Conservation (phyloP, 2,797 vertebrate genomes). For the Myoxocephalus aenaeus region DNA sequence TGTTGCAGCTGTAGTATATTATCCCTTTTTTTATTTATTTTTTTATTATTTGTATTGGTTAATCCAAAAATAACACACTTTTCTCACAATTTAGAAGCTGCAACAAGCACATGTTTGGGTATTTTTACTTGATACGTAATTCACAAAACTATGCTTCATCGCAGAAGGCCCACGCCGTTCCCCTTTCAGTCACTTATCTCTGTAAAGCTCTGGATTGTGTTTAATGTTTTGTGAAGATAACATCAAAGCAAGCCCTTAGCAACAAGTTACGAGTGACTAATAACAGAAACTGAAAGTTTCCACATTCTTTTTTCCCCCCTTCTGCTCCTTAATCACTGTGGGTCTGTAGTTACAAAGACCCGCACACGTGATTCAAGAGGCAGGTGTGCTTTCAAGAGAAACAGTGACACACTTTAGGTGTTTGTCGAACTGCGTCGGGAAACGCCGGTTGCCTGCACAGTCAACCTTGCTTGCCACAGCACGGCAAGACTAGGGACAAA, state of each 20-base stretch:
- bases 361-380: neutral
- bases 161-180: neutral
- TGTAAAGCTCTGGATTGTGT: constrained; percentile 9
- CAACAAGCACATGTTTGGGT: neutral
- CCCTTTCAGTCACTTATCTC: neutral
- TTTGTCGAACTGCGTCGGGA: constrained; percentile 17
- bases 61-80: neutral
- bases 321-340: neutral
- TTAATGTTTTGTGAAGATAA: constrained; percentile 14
- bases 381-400: constrained; percentile 31
- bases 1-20: too few relatives aligned
- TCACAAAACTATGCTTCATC: neutral
- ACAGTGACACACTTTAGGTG: constrained; percentile 19
- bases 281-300: constrained; percentile 18
- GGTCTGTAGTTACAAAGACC: neutral
- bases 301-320: neutral
- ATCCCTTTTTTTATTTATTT: too few relatives aligned
- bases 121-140: neutral
- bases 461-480: neutral
- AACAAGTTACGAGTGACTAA: neutral
- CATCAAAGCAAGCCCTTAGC: neutral
- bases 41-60: neutral
- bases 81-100: neutral
- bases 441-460: constrained; percentile 4
- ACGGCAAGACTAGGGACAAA: too few relatives aligned